phyloP scores from a whole-genome alignment of 2,797 vertebrate species.

The Oryzias sinensis region DNA sequence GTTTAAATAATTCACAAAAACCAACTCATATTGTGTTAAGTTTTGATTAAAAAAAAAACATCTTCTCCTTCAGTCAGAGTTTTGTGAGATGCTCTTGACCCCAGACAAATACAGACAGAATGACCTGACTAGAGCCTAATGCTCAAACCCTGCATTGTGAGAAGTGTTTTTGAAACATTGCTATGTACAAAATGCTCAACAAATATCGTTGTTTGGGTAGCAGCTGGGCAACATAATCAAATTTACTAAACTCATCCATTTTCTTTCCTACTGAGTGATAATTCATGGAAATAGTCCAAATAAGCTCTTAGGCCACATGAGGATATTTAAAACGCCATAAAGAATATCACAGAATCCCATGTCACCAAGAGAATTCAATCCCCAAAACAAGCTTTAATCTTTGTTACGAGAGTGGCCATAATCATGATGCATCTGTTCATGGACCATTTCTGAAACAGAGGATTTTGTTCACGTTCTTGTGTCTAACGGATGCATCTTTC shows the following conservation, averaged over 20 bases:
- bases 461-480: slow-evolving; percentile 17
- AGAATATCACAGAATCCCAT: slow-evolving; percentile 43
- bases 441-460: slow-evolving; percentile 52
- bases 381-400: slow-evolving; percentile 58
- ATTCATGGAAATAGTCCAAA: slow-evolving; percentile 55
- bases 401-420: slow-evolving; percentile 54
- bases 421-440: slow-evolving; percentile 65
- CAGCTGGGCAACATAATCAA: slow-evolving; percentile 46
- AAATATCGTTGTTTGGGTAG: slow-evolving; percentile 41
- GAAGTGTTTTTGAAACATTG: slow-evolving; percentile 15
- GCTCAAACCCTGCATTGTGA: neutral
- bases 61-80: no score
- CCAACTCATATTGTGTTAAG: no score
- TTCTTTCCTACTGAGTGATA: slow-evolving; percentile 53
- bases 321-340: slow-evolving; percentile 29
- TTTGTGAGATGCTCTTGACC: no score
- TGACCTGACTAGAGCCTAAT: neutral
- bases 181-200: slow-evolving; percentile 18
- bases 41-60: no score
- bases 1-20: no score
- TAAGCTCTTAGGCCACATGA: slow-evolving; percentile 43
- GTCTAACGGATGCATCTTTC: slow-evolving; percentile 3
- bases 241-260: slow-evolving; percentile 49
- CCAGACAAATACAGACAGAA: no score
- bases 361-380: slow-evolving; percentile 39